A percentile compares a stretch with the other conserved stretches of the same genome.
Conservation (phyloP, 2,113 vertebrate genomes). For the Lathamus discolor region DNA sequence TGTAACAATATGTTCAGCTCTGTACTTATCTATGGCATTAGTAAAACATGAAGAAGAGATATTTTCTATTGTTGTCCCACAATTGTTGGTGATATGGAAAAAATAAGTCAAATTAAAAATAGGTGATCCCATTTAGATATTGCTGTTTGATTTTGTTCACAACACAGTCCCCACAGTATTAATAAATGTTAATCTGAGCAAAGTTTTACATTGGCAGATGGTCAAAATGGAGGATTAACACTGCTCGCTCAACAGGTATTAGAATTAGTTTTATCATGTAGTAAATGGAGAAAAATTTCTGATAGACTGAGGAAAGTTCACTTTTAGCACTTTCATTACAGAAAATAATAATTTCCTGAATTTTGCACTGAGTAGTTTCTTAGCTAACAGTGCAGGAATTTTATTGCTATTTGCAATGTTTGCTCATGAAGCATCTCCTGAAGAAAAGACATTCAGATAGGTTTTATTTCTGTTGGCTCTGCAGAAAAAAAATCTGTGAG, state of each 20-base stretch:
- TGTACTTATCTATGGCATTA: not conserved
- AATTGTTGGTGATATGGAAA: not conserved
- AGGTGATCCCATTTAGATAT: not conserved
- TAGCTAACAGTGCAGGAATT: not conserved
- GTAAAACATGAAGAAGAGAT: not conserved
- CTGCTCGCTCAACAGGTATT: not conserved
- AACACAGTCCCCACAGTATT: not conserved
- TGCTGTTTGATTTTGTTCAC: not conserved
- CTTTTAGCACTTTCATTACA: not conserved
- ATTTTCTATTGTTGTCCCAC: not conserved
- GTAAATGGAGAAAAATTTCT: slow-evolving; percentile 20
- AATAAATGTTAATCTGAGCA: not conserved
- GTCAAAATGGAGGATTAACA: slow-evolving; percentile 47
- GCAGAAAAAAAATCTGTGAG: not conserved
- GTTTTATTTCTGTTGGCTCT: not conserved
- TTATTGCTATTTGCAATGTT: not conserved
- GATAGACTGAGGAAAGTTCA: not conserved
- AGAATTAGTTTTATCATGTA: slow-evolving; percentile 35
- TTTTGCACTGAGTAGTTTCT: not conserved
- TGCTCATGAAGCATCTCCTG: not conserved
- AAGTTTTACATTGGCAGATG: slow-evolving; percentile 10
- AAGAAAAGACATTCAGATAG: not conserved
- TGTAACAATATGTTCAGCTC: not conserved
- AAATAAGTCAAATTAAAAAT: not conserved
- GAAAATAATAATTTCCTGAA: not conserved